Percentiles rank a stretch among this genome's conserved stretches.
phyloP scores from a whole-genome alignment of 2,888 invertebrate species.

The Congeria kusceri region DNA sequence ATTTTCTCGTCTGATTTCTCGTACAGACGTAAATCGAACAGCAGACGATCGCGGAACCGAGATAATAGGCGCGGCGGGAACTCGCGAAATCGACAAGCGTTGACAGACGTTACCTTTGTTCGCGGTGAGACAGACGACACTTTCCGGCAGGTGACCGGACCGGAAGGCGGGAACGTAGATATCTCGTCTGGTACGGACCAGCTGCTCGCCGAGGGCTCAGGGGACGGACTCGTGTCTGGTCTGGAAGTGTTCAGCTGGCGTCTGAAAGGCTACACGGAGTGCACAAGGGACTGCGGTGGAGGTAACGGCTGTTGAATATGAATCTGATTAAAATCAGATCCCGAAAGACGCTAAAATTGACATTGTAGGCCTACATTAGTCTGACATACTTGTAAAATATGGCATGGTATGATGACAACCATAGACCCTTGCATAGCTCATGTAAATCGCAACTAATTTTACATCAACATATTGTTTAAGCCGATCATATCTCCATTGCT shows the following conservation, averaged over 20 bases:
- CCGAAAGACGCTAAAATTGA: too few relatives aligned
- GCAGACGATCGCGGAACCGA: background rate
- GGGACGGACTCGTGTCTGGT: conserved; percentile 11
- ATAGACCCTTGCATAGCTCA: too few relatives aligned
- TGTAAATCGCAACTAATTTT: too few relatives aligned
- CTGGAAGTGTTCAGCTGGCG: conserved; percentile 88
- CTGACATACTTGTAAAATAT: too few relatives aligned
- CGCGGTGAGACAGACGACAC: conserved; percentile 27
- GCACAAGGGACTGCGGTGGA: conserved; percentile 88
- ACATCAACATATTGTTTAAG: too few relatives aligned
- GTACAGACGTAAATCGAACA: conserved; percentile 1
- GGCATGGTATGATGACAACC: too few relatives aligned
- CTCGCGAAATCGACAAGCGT: conserved; percentile 6
- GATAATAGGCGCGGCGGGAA: background rate
- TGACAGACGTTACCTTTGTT: conserved; percentile 43
- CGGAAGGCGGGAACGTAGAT: background rate
- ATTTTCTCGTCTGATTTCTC: conserved; percentile 49
- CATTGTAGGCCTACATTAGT: too few relatives aligned
- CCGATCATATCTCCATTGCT: too few relatives aligned
- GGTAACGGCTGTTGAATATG: conserved; percentile 64
- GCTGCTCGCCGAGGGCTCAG: conserved; percentile 2
- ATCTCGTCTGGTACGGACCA: background rate
- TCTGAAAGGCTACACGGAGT: conserved; percentile 91
- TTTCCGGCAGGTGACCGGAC: background rate
- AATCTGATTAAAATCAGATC: too few relatives aligned